A percentile compares a stretch with the other conserved stretches of the same genome.
These are phyloP conservation scores for Loris lydekkerianus DNA, from an alignment of 2,797 vertebrate species.

Conservation along the genomic window DNA sequence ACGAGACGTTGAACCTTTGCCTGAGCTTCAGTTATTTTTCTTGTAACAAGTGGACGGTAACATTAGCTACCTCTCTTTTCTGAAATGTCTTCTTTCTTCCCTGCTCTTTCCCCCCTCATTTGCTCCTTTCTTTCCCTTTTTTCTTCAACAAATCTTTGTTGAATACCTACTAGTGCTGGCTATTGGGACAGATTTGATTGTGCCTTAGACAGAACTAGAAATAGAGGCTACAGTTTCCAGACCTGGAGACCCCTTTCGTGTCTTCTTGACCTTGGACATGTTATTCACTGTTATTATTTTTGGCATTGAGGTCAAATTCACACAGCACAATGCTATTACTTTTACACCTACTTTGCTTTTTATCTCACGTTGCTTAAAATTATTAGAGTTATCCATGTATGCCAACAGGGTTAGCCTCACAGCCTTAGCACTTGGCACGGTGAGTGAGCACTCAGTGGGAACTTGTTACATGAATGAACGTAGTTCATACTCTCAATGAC, in stretches of 20 bases:
- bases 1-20: neutral
- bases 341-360: constrained; percentile 7
- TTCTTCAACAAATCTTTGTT: neutral
- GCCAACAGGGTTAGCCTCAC: neutral
- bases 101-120: neutral
- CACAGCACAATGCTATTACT: neutral
- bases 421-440: neutral
- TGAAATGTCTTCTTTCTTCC: neutral
- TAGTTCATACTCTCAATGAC: neutral
- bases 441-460: neutral
- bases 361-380: neutral
- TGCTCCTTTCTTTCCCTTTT: neutral
- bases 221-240: neutral
- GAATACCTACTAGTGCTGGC: neutral
- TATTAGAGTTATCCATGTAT: neutral
- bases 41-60: neutral
- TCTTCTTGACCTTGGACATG: neutral
- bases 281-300: neutral
- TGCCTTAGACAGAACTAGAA: neutral
- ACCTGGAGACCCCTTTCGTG: neutral
- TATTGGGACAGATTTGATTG: neutral
- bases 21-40: neutral
- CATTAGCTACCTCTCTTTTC: neutral
- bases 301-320: neutral
- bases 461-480: neutral